These are phyloP conservation scores for Carabus problematicus DNA, from an alignment of 2,888 invertebrate species.

Conservation along the genomic window DNA sequence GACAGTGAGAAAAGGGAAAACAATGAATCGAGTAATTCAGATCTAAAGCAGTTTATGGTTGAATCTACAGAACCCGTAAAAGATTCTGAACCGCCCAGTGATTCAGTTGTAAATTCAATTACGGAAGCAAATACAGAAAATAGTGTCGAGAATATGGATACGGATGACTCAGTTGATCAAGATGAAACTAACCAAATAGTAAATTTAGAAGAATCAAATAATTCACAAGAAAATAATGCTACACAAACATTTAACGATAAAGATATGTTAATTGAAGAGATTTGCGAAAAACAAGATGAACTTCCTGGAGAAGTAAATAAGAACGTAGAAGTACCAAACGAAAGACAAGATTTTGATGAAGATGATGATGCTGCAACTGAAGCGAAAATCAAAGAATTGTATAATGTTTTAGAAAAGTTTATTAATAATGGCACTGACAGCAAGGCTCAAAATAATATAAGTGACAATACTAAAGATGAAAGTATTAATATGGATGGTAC, in stretches of 20 bases:
- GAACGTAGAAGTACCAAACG: not conserved
- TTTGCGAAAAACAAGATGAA: conserved; percentile 34
- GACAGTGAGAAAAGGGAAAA: conserved; percentile 11
- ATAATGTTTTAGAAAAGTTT: conserved; percentile 24
- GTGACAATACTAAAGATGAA: conserved; percentile 57
- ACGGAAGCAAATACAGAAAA: too few species aligned
- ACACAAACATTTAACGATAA: not conserved
- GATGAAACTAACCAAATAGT: conserved; percentile 25
- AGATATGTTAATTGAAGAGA: conserved; percentile 35
- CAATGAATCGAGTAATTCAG: not conserved
- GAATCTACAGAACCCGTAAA: conserved; percentile 1
- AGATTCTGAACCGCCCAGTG: not conserved
- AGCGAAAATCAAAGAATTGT: conserved; percentile 36
- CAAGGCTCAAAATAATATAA: not conserved
- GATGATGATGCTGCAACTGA: conserved; percentile 24
- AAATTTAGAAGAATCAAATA: not conserved
- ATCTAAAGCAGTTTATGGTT: conserved; percentile 7
- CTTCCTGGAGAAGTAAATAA: conserved; percentile 8
- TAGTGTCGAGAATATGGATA: conserved; percentile 21
- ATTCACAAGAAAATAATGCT: not conserved
- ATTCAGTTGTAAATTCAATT: not conserved
- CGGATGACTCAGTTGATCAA: not conserved
- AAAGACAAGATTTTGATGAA: not conserved
- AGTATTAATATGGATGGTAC: conserved; percentile 59
- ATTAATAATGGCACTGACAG: conserved; percentile 11